Evolutionary conservation across 37 sponge, comb jelly and placozoan species (phyloP), one percentile per base, ranked within the genome.

Genomic region (Oopsacas minuta): DNA sequence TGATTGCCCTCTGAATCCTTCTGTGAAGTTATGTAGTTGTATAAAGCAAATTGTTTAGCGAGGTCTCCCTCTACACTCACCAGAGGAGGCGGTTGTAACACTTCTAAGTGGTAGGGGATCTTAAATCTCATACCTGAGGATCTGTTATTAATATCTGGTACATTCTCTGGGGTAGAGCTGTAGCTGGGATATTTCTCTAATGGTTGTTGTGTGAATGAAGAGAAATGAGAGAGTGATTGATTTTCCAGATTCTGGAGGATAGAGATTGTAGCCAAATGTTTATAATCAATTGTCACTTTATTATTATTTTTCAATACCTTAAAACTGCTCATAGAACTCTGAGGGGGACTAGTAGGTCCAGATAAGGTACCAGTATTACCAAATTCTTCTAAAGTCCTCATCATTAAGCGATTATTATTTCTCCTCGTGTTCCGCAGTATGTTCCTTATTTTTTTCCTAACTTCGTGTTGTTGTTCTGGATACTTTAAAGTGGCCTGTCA

Each of bases 21-120:
- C 75, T 61, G 75, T 3, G 75, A 61, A 34, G 75, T n/a, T 25
- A 61, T 61, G 75, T 61, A 61, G 75, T 61, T 61, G 75, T 61
- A 61, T 25, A 61, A 34, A 61, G 75, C 75, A n/a, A 61, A 61
- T 34, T 61, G 75, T n/a, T 12, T 61, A 34, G 75, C 75, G 22
- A 61, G 75, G 30, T 61, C 75, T 12, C 75, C 75, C 22, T 61
- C 75, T 34, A 61, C 75, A 34, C 75, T 61, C 32, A 61, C 75
- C 75, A 61, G 75, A 34, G 75, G 75, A 10, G 75, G 22, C 20
- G 75, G 75, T 34, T 61, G 75, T 10, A 61, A n/a, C 75, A 61
- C 75, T 61, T 61, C 75, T 20, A 20, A 61, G 75, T 61, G 75
- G 20, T 61, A n/a, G 20, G 75, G 75, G 75, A 61, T 61, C 75